Conservation (phyloP, 2,113 vertebrate genomes). For the Ardeotis arabs region DNA sequence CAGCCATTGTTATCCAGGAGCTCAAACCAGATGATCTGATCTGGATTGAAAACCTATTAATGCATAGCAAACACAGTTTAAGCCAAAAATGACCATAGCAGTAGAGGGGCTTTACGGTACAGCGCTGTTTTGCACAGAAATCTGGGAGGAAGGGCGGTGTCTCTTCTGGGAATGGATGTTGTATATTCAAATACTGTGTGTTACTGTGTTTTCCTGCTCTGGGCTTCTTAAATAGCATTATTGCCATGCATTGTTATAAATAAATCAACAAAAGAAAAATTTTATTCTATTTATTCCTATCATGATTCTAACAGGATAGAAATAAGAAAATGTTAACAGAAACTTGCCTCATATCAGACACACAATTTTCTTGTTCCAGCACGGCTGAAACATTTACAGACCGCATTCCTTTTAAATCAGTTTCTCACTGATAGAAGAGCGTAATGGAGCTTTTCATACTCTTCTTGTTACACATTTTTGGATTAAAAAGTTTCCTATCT, state of each 20-base stretch:
- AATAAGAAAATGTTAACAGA: neutral
- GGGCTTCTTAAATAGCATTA: neutral
- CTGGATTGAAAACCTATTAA: neutral
- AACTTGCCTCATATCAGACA: neutral
- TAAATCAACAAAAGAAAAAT: neutral
- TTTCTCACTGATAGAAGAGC: neutral
- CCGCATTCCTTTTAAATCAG: conserved; percentile 25
- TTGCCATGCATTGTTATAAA: neutral
- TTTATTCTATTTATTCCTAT: neutral
- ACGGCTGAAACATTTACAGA: conserved; percentile 14
- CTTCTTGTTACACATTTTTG: conserved; percentile 35
- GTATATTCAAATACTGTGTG: neutral
- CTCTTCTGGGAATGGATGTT: neutral
- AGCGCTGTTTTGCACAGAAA: neutral
- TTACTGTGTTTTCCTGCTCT: neutral
- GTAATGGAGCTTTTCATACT: conserved; percentile 25
- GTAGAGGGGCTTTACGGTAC: neutral
- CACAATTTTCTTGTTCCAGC: neutral
- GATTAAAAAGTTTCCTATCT: conserved; percentile 47
- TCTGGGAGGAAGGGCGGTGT: neutral
- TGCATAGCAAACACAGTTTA: neutral
- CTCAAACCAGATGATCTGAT: neutral
- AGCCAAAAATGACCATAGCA: neutral
- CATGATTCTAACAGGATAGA: neutral
- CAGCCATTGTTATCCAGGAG: neutral